Base-by-base conservation (phyloP, 2,113 vertebrate genomes). In the Zosterops pallidus region DNA sequence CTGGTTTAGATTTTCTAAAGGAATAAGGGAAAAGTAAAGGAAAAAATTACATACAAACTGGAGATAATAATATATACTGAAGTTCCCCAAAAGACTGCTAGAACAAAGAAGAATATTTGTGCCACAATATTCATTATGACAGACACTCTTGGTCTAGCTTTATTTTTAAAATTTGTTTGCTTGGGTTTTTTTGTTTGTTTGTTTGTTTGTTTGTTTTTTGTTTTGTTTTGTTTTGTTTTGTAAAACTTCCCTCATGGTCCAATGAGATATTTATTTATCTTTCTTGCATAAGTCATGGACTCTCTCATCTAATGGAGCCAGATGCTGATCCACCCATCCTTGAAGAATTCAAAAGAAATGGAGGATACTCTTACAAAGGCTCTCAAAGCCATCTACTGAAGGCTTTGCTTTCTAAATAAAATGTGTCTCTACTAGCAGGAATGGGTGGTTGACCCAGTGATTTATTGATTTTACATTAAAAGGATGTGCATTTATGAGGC, bases 381-480 rank as follows among this genome's bases (percentile, higher is more conserved):
- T 89, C 50, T 89, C 59, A 70, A 84, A 94, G 25, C 21, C 23
- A 20, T 46, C 28, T 42, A 15, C 11, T 53, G 42, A 91, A 80
- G 17, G 16, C 28, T 86, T 37, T 57, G 12, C 65, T 91, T 90
- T 24, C 41, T 68, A 85, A 89, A 82, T 24, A 42, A 90, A 75
- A 85, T 41, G 17, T 25, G 14, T 25, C 60, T 81, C 49, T 88
- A 7, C 12, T 69, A 35, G 8, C 39, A 92, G 49, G 49, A 64
- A 60, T 9, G 11, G 20, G n/a, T 68, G 56, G 22, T 28, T 91
- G 44, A 75, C 52, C 29, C 9, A 3, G 24, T 63, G 39, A 80
- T 76, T 44, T 94, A 72, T 25, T 88, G 62, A 70, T 83, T 91
- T 92, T 69, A 71, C 26, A 41, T 62, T 94, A 72, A 90, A 92